phyloP scores from a whole-genome alignment of 2,113 vertebrate genomes.

The Protobothrops mucrosquamatus region DNA sequence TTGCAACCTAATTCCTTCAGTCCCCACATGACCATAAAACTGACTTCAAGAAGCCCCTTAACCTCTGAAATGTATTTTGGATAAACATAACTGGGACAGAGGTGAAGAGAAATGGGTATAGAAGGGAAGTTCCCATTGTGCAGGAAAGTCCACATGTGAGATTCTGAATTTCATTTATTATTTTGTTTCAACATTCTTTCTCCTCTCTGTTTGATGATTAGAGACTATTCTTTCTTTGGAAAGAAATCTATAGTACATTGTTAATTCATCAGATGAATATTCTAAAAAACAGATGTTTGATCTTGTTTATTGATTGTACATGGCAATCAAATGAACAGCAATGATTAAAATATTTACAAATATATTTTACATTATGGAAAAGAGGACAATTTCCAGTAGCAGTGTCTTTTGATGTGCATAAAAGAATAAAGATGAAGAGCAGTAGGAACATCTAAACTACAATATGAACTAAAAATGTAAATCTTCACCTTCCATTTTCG shows the following conservation, averaged over 20 bases:
- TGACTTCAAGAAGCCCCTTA: not conserved
- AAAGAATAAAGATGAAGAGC: not conserved
- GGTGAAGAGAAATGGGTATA: not conserved
- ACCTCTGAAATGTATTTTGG: not conserved
- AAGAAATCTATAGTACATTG: not conserved
- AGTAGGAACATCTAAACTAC: not conserved
- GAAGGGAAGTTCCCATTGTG: not conserved
- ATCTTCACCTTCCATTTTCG: not conserved
- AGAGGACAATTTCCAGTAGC: not conserved
- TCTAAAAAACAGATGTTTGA: not conserved
- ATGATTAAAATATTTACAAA: conserved; percentile 24
- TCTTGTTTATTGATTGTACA: conserved; percentile 26
- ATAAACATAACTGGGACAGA: not conserved
- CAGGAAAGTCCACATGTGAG: not conserved
- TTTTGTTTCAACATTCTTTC: not conserved
- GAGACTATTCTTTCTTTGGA: not conserved
- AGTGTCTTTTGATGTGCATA: not conserved
- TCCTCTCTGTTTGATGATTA: conserved; percentile 13
- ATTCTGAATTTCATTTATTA: not conserved
- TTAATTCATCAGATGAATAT: conserved; percentile 14
- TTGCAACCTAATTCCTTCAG: not conserved
- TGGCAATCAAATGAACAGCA: conserved; percentile 1
- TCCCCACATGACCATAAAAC: not conserved
- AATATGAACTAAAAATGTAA: conserved; percentile 5
- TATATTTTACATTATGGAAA: not conserved